These are phyloP conservation scores for Drosophila ercepeae DNA, from an alignment of 1,140 invertebrate genomes.

Conservation along the genomic window DNA sequence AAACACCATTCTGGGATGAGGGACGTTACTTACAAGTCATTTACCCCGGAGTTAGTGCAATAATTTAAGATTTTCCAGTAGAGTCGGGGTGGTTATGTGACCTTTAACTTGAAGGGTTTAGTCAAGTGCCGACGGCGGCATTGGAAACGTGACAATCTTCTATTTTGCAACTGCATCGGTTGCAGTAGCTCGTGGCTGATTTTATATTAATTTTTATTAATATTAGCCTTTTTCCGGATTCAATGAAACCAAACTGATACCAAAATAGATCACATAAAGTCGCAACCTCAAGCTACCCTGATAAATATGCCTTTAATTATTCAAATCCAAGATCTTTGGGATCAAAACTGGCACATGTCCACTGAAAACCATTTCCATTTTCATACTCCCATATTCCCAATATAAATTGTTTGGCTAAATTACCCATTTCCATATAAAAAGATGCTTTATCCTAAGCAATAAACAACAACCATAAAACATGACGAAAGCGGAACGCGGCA, in stretches of 20 bases:
- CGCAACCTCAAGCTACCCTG: no score
- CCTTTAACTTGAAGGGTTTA: conserved; percentile 22
- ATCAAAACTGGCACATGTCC: conserved; percentile 10
- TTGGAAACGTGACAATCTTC: conserved; percentile 64
- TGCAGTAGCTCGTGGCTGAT: not conserved
- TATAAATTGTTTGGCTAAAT: conserved; percentile 11
- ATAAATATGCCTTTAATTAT: not conserved
- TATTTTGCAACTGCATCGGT: conserved; percentile 49
- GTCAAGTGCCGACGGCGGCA: conserved; percentile 37
- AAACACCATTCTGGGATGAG: not conserved
- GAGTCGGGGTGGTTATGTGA: conserved; percentile 24
- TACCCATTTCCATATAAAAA: conserved; percentile 47
- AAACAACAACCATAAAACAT: conserved; percentile 55
- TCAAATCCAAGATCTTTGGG: not conserved
- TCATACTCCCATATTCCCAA: not conserved
- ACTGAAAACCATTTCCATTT: conserved; percentile 8
- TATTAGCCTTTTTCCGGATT: conserved; percentile 16
- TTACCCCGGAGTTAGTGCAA: conserved; percentile 46
- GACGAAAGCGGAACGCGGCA: conserved; percentile 37
- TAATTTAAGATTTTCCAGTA: conserved; percentile 41
- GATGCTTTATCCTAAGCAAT: conserved; percentile 29
- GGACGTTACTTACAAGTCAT: conserved; percentile 69
- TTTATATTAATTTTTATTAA: not conserved
- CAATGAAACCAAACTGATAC: conserved; percentile 9
- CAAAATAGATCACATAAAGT: no score